A percentile compares a stretch with the other conserved stretches of the same genome.
Evolutionary conservation across 1,140 invertebrate species (phyloP).

Genomic region (Trichonephila clavata): DNA sequence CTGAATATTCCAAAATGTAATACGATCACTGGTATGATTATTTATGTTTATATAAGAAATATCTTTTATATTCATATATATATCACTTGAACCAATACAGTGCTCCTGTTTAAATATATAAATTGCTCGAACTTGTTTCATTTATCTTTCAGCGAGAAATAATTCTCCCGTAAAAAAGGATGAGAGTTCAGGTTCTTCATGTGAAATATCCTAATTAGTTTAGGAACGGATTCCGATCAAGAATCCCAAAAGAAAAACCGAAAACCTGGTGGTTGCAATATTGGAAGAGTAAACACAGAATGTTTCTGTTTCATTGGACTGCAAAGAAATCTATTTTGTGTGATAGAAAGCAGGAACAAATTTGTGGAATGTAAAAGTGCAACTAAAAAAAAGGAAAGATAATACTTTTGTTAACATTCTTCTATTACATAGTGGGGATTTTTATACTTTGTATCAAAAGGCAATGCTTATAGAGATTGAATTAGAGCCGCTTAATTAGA

Average conservation of each 20-base stretch:
- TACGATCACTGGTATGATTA: too few species aligned
- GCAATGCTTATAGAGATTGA: too few species aligned
- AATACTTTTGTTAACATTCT: too few species aligned
- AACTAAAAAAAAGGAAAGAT: too few species aligned
- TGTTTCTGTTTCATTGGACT: background rate
- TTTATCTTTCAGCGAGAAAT: background rate
- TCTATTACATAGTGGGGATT: too few species aligned
- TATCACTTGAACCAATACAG: too few species aligned
- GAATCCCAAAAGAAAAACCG: background rate
- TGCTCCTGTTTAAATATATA: too few species aligned
- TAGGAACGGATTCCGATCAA: constrained; percentile 21
- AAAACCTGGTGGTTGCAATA: background rate
- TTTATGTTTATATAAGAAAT: too few species aligned
- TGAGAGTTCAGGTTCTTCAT: background rate
- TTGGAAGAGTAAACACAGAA: background rate
- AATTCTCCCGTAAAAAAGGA: background rate
- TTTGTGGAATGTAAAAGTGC: background rate
- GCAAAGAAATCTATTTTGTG: background rate
- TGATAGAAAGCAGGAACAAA: background rate
- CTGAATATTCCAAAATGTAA: too few species aligned
- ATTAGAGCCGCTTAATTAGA: too few species aligned
- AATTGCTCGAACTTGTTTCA: background rate
- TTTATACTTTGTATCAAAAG: too few species aligned
- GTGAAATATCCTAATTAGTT: background rate
- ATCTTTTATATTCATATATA: too few species aligned